Evolutionary conservation across 53 echinoderm and acorn worm genomes (phyloP).

Genomic region (Paracentrotus lividus): DNA sequence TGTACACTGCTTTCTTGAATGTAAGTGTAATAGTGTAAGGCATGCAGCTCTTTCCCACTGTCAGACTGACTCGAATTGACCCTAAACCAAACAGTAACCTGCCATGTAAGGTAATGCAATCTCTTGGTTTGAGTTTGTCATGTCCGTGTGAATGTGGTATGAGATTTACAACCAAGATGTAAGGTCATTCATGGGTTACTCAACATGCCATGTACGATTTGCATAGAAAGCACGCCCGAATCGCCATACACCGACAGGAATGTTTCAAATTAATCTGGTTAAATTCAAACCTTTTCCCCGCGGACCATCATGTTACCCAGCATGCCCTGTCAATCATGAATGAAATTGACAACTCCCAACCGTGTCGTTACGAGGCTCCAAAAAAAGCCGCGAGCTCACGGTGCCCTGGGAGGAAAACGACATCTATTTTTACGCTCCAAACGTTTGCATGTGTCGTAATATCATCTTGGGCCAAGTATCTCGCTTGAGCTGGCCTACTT

Average conservation of each 20-base stretch:
- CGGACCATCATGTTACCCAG: neutral
- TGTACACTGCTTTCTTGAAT: neutral
- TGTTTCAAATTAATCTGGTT: neutral
- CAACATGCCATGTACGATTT: neutral
- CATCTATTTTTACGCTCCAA: conserved; percentile 32
- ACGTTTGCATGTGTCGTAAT: conserved; percentile 16
- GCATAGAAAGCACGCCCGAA: neutral
- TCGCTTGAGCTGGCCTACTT: conserved; percentile 41
- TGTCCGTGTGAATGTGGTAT: neutral
- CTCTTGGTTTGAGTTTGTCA: no score
- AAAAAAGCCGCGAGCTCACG: conserved; percentile 35
- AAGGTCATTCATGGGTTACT: neutral
- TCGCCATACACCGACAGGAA: neutral
- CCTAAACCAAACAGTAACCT: no score
- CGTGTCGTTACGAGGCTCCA: conserved; percentile 22
- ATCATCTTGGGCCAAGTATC: conserved; percentile 45
- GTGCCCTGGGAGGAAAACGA: neutral
- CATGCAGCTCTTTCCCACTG: no score
- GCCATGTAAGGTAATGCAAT: no score
- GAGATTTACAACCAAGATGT: neutral
- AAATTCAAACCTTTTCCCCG: neutral
- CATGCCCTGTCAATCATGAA: conserved; percentile 17
- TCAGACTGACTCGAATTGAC: no score
- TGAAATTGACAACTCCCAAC: conserved; percentile 50
- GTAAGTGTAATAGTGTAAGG: no score